Percentiles rank a stretch among this genome's conserved stretches.
phyloP scores from a whole-genome alignment of 1,140 invertebrate species.

The Caenorhabditis briggsae region DNA sequence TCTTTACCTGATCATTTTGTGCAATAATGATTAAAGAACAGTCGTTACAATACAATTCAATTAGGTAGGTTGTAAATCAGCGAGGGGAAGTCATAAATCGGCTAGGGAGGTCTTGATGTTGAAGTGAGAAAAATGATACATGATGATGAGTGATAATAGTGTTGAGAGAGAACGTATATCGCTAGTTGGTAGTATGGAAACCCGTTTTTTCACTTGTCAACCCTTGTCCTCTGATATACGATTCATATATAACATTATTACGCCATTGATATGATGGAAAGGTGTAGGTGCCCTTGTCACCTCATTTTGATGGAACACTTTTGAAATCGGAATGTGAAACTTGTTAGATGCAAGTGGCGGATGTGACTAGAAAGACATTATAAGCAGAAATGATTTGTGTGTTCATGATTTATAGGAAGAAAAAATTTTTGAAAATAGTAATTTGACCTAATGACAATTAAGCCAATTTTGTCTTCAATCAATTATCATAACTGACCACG shows the following conservation, averaged over 20 bases:
- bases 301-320: constrained; percentile 46
- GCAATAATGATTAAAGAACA: too few species aligned
- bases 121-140: constrained; percentile 52
- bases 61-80: constrained; percentile 38
- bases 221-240: constrained; percentile 1
- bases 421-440: too few species aligned
- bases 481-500: too few species aligned
- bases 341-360: background rate
- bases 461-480: too few species aligned
- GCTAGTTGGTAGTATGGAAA: constrained; percentile 14
- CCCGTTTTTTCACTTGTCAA: constrained; percentile 23
- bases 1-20: constrained; percentile 44
- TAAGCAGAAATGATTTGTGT: too few species aligned
- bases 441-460: too few species aligned
- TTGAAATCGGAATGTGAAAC: constrained; percentile 24
- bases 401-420: too few species aligned
- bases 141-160: constrained; percentile 30
- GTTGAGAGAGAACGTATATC: constrained; percentile 19
- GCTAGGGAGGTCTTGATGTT: constrained; percentile 25
- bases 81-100: constrained; percentile 46
- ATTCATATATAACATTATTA: constrained; percentile 32
- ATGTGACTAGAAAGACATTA: too few species aligned
- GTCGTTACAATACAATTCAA: background rate
- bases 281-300: constrained; percentile 11
- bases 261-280: background rate